These are phyloP conservation scores for Zaprionus vittiger DNA, from an alignment of 1,140 invertebrate species.

Conservation along the genomic window DNA sequence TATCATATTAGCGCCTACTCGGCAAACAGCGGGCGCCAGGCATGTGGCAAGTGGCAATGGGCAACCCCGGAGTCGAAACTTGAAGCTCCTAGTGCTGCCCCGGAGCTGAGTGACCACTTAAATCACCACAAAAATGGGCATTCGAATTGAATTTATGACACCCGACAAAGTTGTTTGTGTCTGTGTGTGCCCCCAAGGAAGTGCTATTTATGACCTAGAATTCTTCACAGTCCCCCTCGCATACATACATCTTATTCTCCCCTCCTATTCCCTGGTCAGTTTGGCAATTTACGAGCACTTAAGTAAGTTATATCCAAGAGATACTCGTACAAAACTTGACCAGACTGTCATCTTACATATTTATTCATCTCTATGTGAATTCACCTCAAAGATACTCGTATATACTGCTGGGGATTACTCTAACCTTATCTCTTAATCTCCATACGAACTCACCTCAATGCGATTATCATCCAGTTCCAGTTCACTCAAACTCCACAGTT, in stretches of 20 bases:
- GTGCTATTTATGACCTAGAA: slow-evolving; percentile 63
- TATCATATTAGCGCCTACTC: slow-evolving; percentile 75
- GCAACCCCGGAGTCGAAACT: slow-evolving; percentile 8
- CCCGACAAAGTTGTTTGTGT: slow-evolving; percentile 56
- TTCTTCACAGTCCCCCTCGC: neutral
- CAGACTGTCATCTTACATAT: slow-evolving; percentile 14
- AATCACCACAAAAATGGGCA: slow-evolving; percentile 80
- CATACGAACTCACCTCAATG: slow-evolving; percentile 85
- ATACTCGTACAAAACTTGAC: slow-evolving; percentile 51
- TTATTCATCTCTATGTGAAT: neutral
- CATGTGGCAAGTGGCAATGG: slow-evolving; percentile 8
- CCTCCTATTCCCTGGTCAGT: slow-evolving; percentile 54
- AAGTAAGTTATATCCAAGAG: slow-evolving; percentile 50
- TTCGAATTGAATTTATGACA: slow-evolving; percentile 83
- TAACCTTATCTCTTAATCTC: slow-evolving; percentile 2
- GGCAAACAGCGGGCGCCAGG: slow-evolving; percentile 34
- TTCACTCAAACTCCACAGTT: slow-evolving; percentile 89
- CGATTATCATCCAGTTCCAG: slow-evolving; percentile 90
- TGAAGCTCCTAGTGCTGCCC: slow-evolving; percentile 2
- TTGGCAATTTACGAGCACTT: slow-evolving; percentile 73
- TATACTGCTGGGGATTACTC: too few species aligned
- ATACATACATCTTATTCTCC: neutral
- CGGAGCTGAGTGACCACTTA: slow-evolving; percentile 74
- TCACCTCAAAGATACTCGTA: neutral
- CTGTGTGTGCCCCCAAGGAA: slow-evolving; percentile 47